These are phyloP conservation scores for Cyclura pinguis DNA, from an alignment of 2,797 vertebrate genomes.

Conservation along the genomic window DNA sequence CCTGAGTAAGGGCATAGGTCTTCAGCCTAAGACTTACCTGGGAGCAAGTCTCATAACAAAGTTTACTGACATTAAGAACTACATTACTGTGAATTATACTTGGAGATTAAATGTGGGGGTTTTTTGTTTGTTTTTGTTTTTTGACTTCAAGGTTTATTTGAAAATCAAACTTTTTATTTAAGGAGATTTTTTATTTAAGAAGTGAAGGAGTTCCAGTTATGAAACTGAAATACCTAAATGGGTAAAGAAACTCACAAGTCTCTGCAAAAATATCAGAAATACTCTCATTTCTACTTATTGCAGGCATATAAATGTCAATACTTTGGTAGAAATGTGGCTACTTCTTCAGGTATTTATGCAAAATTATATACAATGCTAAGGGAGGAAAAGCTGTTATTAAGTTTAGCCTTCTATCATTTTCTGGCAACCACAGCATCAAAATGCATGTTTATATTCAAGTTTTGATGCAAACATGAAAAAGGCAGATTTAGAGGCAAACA, in stretches of 20 bases:
- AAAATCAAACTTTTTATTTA: neutral
- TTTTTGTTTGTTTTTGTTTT: neutral
- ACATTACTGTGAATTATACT: neutral
- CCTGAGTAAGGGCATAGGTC: neutral
- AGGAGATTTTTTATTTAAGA: neutral
- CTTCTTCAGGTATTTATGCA: slow-evolving; percentile 32
- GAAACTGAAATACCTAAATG: neutral
- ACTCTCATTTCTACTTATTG: neutral
- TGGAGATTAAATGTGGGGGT: neutral
- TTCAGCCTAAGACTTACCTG: neutral
- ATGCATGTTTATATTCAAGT: neutral
- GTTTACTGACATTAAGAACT: no score
- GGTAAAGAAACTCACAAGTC: neutral
- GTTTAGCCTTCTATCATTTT: slow-evolving; percentile 7
- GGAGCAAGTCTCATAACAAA: neutral
- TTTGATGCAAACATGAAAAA: slow-evolving; percentile 37
- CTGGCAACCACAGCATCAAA: slow-evolving; percentile 39
- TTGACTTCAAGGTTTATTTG: neutral
- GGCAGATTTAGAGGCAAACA: slow-evolving; percentile 31
- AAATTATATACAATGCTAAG: neutral
- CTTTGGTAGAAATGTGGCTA: neutral
- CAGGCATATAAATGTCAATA: slow-evolving; percentile 21
- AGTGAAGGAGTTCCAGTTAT: neutral
- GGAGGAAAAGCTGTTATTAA: slow-evolving; percentile 7
- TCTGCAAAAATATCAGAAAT: neutral